phyloP scores from a whole-genome alignment of 2,113 vertebrate species.

The Chaetops frenatus region DNA sequence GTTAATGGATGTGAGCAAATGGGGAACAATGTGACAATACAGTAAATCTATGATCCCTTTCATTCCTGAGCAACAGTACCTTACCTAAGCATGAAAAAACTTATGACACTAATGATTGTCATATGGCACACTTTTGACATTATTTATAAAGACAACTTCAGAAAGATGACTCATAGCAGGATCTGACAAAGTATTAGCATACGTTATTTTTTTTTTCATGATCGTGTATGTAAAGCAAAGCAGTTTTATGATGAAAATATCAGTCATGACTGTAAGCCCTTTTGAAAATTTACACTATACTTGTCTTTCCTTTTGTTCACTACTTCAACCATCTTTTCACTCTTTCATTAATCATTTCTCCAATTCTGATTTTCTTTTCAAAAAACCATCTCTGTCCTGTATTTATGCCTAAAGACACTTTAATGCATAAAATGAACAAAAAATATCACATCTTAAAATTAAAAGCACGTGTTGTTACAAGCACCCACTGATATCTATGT shows the following conservation, averaged over 20 bases:
- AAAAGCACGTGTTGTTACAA: neutral
- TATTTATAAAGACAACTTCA: neutral
- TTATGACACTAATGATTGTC: neutral
- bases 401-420: neutral
- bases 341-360: neutral
- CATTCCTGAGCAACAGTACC: slow-evolving; percentile 2
- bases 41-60: slow-evolving; percentile 22
- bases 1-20: slow-evolving; percentile 59
- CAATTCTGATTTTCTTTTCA: neutral
- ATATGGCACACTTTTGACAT: neutral
- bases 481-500: neutral
- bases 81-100: neutral
- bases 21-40: slow-evolving; percentile 7
- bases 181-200: neutral
- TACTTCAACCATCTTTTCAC: neutral
- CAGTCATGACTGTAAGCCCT: neutral
- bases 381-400: neutral
- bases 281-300: neutral
- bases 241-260: neutral
- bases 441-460: neutral
- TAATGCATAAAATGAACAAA: neutral
- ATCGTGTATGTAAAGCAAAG: neutral
- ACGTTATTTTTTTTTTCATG: neutral
- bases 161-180: neutral
- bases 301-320: neutral